Evolutionary conservation across 2,888 invertebrate genomes (phyloP), one percentile per base, ranked within the genome.

Genomic region (Periphyllus acericola): DNA sequence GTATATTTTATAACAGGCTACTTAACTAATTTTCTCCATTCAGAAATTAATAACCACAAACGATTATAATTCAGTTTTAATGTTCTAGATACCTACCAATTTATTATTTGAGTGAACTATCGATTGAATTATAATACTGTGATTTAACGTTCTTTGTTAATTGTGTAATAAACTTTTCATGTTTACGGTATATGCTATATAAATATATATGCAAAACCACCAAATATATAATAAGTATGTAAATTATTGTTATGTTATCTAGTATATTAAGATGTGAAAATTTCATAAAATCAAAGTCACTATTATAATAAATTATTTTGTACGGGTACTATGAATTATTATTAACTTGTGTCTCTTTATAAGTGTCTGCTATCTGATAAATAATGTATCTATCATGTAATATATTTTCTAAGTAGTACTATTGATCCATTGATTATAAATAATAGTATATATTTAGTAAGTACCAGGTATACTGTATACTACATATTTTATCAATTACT

Each of bases 211-310:
- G n/a, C 52, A 40, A 78, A 52, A 32, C 29, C 46, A 52, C 52
- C 9, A 19, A 46, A n/a, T n/a, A n/a, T n/a, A 32, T 78, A n/a
- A 46, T 78, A 29, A 29, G 46, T 17, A 46, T 76, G 46, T 78
- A 78, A 78, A 46, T 78, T 46, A 78, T 78, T n/a, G 25, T 78
- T 17, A 71, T 71, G 29, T n/a, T 25, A 68, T 6, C 36, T n/a
- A n/a, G 29, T 68, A 29, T 32, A 32, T 32, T n/a, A 71, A 66
- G 29, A 66, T n/a, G 0, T 46, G n/a, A 46, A 17, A 40, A 46
- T 3, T n/a, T n/a, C 25, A 25, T 1, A 40, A 40, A 40, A 40
- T 34, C 34, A 11, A 34, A 3, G 2, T 34, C 36, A 74, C 21
- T 74, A 32, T 11, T 34, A 32, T 32, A 34, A 74, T 34, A 14